Base-by-base conservation (phyloP, 2,888 invertebrate species). In the Odontomyia ornata region DNA sequence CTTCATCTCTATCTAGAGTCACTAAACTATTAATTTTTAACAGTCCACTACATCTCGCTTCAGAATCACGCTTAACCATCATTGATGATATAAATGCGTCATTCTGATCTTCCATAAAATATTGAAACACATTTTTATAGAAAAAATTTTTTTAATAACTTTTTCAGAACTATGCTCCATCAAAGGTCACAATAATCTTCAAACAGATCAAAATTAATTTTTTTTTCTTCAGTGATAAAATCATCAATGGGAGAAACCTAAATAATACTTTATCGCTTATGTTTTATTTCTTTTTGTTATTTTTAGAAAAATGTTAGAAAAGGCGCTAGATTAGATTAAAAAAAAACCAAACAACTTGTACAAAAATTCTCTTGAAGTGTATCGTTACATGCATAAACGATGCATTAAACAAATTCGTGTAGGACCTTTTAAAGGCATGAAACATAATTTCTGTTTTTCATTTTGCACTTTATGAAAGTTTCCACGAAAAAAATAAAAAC, bases 391-490 rank as follows among this genome's bases (percentile, higher is more conserved):
- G 15, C 15, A n/a, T 65, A 65, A 30, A 65, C 28, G 27, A 30
- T 36, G 65, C 36, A 65, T 18, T n/a, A 18, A n/a, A 65, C 30
- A n/a, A 65, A 36, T 28, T 65, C 5, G 18, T 36, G 36, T 65
- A 27, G 36, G 18, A 36, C 65, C 65, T 65, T 65, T 30, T 36
- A 65, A 65, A 65, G 65, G 65, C 36, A 18, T 36, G 65, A 30
- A 30, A 27, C 4, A 18, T 65, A 65, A 65, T 36, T 36, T 28
- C 18, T 64, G 13, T 30, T 65, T 27, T 27, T 65, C 65, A 36
- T 65, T 36, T 65, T 25, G 36, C 65, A 65, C 65, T 65, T 65
- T 65, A 65, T 65, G 65, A 65, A 65, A 65, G 30, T 65, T 36
- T 65, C 28, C 13, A 65, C 25, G 21, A 36, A 36, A 65, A 36